Evolutionary conservation across 1,140 invertebrate genomes (phyloP), one percentile per base, ranked within the genome.

Genomic region (Drosophila prosaltans): DNA sequence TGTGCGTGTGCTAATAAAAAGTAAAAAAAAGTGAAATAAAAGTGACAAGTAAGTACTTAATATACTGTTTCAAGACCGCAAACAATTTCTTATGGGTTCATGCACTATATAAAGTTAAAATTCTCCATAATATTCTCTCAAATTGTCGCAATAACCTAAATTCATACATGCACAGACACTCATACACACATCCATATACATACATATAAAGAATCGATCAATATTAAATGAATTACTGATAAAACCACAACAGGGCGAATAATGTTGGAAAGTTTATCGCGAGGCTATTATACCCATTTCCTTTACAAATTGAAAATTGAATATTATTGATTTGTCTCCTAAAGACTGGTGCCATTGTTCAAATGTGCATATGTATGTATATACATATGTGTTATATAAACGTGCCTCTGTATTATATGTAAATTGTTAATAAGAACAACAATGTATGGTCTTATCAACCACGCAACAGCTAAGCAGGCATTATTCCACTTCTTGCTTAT

Each of bases 381-480:
- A 16, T 48, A 6, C 7, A 16, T 8, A 48, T 48, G 2, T 51
- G 8, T 26, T 45, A 48, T 48, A 51, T 51, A 51, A 26, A 51
- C 21, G 24, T 51, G 45, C 26, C 21, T 51, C 16, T 16, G 16
- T 16, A 8, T 36, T 36, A 36, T 6, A 51, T 51, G 45, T 51
- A 51, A 51, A 51, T 51, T 51, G 21, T 51, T 51, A 51, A 51
- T 51, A 51, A 51, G 45, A 51, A 51, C 45, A 51, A 51, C 45
- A 51, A 51, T 51, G 45, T 51, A 8, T 51, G 45, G 45, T 24
- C 45, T 51, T 51, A 51, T 51, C 45, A 51, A 26, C 7, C 24
- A 9, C 45, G 24, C 41, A 62, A 55, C 48, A 69, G 73, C 58
- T 75, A 21, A 48, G 24, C 39, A 45, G 45, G 21, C 45, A 51